phyloP scores from a whole-genome alignment of 2,888 invertebrate species.

The Dolomedes plantarius region DNA sequence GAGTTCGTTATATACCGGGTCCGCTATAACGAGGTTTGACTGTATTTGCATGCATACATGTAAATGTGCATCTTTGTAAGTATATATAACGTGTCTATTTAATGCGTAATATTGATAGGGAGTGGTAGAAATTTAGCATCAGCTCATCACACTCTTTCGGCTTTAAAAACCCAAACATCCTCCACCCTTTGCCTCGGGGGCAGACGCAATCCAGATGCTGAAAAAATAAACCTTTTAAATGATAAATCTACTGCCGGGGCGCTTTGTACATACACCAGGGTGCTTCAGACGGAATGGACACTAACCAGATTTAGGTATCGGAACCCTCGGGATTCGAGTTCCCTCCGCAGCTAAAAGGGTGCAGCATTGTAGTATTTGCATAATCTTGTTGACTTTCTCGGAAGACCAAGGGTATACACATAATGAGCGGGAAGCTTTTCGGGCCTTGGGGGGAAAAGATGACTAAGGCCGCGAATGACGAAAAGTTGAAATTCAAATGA shows the following conservation, averaged over 20 bases:
- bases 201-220: background rate
- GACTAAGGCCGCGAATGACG: conserved; percentile 33
- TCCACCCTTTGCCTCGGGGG: background rate
- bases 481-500: conserved; percentile 5
- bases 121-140: too few relatives aligned
- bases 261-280: conserved; percentile 7
- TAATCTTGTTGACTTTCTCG: conserved; percentile 57
- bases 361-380: conserved; percentile 42
- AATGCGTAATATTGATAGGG: too few relatives aligned
- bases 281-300: conserved; percentile 24
- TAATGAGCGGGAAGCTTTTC: conserved; percentile 32
- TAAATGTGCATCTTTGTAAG: too few relatives aligned
- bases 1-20: too few relatives aligned
- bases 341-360: conserved; percentile 15
- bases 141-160: conserved; percentile 17
- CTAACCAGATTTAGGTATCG: conserved; percentile 43
- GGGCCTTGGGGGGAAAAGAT: conserved; percentile 17
- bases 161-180: conserved; percentile 17
- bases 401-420: background rate
- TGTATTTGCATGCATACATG: too few relatives aligned
- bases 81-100: too few relatives aligned
- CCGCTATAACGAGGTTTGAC: too few relatives aligned
- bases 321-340: conserved; percentile 14
- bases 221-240: conserved; percentile 16
- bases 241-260: conserved; percentile 13